A percentile compares a stretch with the other conserved stretches of the same genome.
Evolutionary conservation across 2,113 vertebrate genomes (phyloP).

Genomic region (Cynocephalus volans): DNA sequence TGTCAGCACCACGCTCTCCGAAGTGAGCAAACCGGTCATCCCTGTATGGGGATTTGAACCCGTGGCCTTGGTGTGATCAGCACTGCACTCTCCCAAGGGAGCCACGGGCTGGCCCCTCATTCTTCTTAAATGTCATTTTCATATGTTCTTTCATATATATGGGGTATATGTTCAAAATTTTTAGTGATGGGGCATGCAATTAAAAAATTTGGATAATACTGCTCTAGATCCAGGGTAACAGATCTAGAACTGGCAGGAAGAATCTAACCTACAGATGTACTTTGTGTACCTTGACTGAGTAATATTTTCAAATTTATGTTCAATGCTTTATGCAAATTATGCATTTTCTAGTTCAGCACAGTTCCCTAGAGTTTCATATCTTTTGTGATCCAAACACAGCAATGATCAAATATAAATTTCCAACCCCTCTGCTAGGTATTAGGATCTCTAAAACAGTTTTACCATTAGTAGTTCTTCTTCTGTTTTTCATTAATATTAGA

Average conservation of each 20-base stretch:
- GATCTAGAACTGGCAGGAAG: background rate
- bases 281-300: background rate
- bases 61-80: too few species aligned
- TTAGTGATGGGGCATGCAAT: rapidly evolving
- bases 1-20: too few species aligned
- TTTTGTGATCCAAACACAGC: background rate
- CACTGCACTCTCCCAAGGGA: too few species aligned
- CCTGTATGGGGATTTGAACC: too few species aligned
- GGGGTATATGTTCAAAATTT: background rate
- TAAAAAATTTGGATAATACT: background rate
- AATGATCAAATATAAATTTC: background rate
- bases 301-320: conserved; percentile 20
- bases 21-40: too few species aligned
- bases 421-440: background rate
- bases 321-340: background rate
- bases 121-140: background rate
- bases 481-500: background rate
- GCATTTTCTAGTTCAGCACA: background rate
- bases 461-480: background rate
- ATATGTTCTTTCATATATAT: background rate
- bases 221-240: background rate
- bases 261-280: background rate
- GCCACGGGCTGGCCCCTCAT: background rate
- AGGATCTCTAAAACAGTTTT: background rate
- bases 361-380: background rate